Evolutionary conservation across 2,797 vertebrate genomes (phyloP).

Genomic region (Lagocephalus sceleratus): DNA sequence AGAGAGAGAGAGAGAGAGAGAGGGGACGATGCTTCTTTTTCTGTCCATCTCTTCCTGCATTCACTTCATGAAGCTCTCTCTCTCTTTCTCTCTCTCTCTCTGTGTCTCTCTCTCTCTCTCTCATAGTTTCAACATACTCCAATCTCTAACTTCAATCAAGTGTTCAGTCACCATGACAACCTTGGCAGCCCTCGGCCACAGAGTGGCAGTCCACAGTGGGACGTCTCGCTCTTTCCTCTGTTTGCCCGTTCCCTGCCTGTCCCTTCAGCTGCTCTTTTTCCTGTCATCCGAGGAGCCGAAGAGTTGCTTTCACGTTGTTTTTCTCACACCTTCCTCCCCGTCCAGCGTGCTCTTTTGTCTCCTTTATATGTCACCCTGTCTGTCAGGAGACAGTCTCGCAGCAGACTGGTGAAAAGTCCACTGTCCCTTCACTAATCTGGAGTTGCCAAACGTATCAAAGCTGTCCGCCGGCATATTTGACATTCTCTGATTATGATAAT

Average conservation of each 20-base stretch:
- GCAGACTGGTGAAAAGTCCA: slow-evolving; percentile 42
- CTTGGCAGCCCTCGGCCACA: slow-evolving; percentile 38
- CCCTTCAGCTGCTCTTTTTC: slow-evolving; percentile 23
- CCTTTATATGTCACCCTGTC: slow-evolving; percentile 10
- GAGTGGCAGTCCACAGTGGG: slow-evolving; percentile 43
- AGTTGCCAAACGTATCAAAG: slow-evolving; percentile 56
- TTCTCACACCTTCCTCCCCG: slow-evolving; percentile 15
- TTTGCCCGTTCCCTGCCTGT: slow-evolving; percentile 9
- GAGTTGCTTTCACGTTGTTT: slow-evolving; percentile 16
- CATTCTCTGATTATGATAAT: slow-evolving; percentile 48
- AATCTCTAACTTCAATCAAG: slow-evolving; percentile 50
- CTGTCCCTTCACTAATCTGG: slow-evolving; percentile 27
- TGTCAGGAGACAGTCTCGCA: slow-evolving; percentile 31
- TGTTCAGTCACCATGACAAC: slow-evolving; percentile 69
- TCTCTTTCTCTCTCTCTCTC: slow-evolving; percentile 3
- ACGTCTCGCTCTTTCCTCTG: slow-evolving; percentile 24
- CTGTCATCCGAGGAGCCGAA: neutral
- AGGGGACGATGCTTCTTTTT: slow-evolving; percentile 3
- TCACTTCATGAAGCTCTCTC: slow-evolving; percentile 1
- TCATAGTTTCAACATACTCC: neutral
- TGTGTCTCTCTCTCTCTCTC: neutral
- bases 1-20: slow-evolving; percentile 6
- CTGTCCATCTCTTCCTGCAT: slow-evolving; percentile 8
- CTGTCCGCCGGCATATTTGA: slow-evolving; percentile 30
- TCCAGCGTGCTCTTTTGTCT: slow-evolving; percentile 15